Evolutionary conservation across 92 coral and sea anemone species (phyloP), one percentile per base, ranked within the genome.

Genomic region (Parazoanthus swiftii): DNA sequence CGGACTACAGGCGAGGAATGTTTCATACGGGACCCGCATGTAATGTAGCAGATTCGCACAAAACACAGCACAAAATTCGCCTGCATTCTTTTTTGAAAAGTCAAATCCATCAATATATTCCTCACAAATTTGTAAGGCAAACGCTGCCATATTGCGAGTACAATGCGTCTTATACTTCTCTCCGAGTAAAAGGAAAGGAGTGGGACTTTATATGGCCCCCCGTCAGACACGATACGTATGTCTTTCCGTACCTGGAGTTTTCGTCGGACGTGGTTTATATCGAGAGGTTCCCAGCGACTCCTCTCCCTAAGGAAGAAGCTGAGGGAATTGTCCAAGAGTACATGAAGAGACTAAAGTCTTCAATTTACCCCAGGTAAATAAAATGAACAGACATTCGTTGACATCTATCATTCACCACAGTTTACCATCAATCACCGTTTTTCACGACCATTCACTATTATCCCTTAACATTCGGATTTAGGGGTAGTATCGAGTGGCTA

Each of bases 261-360:
- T 21, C 38, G 0, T 15, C 80, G 0, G 29, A 63, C 29, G 85
- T 81, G 26, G 48, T 35, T 21, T 81, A 81, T 5, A 39, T 46
- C 29, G 0, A 65, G 18, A 37, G 25, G 16, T 63, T 68, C 25
- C 85, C 77, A 37, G 56, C 86, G 80, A 85, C 91, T 76, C 89
- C 91, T 1, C 89, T 82, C 6, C 70, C 33, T 75, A 65, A 56
- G 42, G 51, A 89, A 2, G 90, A 81, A 50, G 95, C 95, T 1
- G 68, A 20, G 76, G 80, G 23, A 5, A 43, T 93, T 29, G 88
- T 82, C 1, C 38, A 82, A 15, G 67, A 65, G 58, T 91, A 79
- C 81, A 39, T 89, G 88, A 72, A 86, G 26, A 76, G 89, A 46
- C 42, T 91, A 0, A 63, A 63, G 26, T 63, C 70, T 63, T 25